Percentiles rank a stretch among this genome's conserved stretches.
Conservation (phyloP, 2,113 vertebrate genomes). For the Prunella himalayana region DNA sequence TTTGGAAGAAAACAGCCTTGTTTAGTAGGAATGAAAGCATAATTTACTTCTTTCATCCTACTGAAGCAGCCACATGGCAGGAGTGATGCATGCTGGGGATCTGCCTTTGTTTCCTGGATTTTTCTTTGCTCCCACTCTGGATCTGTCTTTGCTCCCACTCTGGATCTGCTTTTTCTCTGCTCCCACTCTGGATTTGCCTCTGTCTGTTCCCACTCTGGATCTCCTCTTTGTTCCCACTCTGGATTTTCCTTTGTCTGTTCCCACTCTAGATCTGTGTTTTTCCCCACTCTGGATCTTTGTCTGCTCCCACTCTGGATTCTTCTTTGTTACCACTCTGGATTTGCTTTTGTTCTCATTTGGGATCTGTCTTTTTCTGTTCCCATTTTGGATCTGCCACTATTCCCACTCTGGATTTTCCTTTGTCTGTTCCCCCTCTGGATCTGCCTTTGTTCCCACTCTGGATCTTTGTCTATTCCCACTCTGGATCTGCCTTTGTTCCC, state of each 20-base stretch:
- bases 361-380: fast-evolving
- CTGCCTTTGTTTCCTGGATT: neutral
- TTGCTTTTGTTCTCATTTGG: neutral
- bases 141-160: neutral
- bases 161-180: neutral
- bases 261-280: neutral
- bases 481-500: fast-evolving
- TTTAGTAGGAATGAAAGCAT: neutral
- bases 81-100: no score
- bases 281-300: neutral
- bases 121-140: neutral
- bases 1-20: slow-evolving; percentile 1
- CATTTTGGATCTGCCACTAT: fast-evolving
- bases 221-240: neutral
- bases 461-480: fast-evolving
- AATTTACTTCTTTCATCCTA: slow-evolving; percentile 14
- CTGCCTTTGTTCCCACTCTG: neutral
- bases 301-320: neutral
- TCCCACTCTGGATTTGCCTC: fast-evolving
- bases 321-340: neutral
- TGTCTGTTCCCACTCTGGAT: neutral
- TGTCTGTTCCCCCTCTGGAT: neutral
- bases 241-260: neutral
- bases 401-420: neutral
- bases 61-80: neutral